Percentiles rank a stretch among this genome's conserved stretches.
phyloP scores from a whole-genome alignment of 2,797 vertebrate genomes.

The Fundulus diaphanus region DNA sequence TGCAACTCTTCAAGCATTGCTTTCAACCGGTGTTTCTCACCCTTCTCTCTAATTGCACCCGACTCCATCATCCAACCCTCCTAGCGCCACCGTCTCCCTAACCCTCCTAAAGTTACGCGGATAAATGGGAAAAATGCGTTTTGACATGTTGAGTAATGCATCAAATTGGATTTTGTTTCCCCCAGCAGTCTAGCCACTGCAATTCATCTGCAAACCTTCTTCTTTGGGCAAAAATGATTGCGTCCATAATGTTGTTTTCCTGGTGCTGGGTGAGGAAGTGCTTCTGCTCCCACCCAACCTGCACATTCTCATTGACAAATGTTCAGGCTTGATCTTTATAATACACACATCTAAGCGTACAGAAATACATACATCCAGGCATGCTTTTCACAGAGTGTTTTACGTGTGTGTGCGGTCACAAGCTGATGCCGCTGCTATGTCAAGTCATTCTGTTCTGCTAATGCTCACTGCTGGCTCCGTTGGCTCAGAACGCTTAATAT shows the following conservation, averaged over 20 bases:
- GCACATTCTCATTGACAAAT: slow-evolving; percentile 31
- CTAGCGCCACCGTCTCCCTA: slow-evolving; percentile 41
- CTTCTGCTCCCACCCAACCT: slow-evolving; percentile 45
- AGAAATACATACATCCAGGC: not conserved
- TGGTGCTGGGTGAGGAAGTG: slow-evolving; percentile 57
- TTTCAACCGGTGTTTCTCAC: slow-evolving; percentile 22
- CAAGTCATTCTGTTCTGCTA: slow-evolving; percentile 29
- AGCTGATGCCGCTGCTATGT: slow-evolving; percentile 4
- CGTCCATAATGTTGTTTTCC: slow-evolving; percentile 66
- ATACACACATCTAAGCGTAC: not conserved
- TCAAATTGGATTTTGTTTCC: slow-evolving; percentile 61
- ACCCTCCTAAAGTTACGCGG: slow-evolving; percentile 61
- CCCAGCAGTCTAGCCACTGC: slow-evolving; percentile 53
- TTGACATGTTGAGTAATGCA: slow-evolving; percentile 75
- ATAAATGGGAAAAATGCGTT: slow-evolving; percentile 73
- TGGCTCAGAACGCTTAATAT: slow-evolving; percentile 31
- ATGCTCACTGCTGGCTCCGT: slow-evolving; percentile 15
- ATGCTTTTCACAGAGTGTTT: not conserved
- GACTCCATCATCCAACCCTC: slow-evolving; percentile 29
- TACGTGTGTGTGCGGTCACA: slow-evolving; percentile 6
- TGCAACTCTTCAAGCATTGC: slow-evolving; percentile 36
- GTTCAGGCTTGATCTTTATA: slow-evolving; percentile 3
- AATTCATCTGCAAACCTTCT: slow-evolving; percentile 60
- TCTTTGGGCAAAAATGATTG: slow-evolving; percentile 65
- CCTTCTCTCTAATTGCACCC: not conserved